phyloP scores from a whole-genome alignment of 2,888 invertebrate genomes.

The Andrena praecox region DNA sequence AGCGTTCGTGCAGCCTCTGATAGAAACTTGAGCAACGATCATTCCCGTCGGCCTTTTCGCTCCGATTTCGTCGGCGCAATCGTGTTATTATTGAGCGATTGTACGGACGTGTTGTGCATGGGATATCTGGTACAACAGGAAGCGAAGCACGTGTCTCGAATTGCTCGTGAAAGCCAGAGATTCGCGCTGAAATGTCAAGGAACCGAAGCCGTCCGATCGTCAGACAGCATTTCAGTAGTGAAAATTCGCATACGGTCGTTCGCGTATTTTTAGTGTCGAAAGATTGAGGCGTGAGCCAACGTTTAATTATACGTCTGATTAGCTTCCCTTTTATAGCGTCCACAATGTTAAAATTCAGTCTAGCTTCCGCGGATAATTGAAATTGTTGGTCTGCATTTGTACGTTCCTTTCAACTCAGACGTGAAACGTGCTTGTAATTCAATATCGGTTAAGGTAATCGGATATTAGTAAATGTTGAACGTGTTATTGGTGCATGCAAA shows the following conservation, averaged over 20 bases:
- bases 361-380: neutral
- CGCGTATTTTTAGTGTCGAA: neutral
- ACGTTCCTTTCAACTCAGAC: too few relatives aligned
- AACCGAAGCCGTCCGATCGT: neutral
- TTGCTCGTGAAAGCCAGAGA: constrained; percentile 56
- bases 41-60: constrained; percentile 29
- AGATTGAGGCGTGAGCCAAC: neutral
- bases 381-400: too few relatives aligned
- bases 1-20: neutral
- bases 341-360: neutral
- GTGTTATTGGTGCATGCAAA: too few relatives aligned
- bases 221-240: neutral
- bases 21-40: constrained; percentile 9
- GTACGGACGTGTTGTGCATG: constrained; percentile 47
- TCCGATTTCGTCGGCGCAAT: constrained; percentile 38
- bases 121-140: constrained; percentile 51
- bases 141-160: constrained; percentile 57
- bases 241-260: constrained; percentile 1
- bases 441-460: too few relatives aligned
- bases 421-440: too few relatives aligned
- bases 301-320: neutral
- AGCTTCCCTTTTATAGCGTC: neutral
- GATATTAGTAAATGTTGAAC: too few relatives aligned
- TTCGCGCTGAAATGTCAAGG: constrained; percentile 57
- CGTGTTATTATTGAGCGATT: constrained; percentile 59